Base-by-base conservation (phyloP, 2,113 vertebrate species). In the Campylomormyrus numenius region DNA sequence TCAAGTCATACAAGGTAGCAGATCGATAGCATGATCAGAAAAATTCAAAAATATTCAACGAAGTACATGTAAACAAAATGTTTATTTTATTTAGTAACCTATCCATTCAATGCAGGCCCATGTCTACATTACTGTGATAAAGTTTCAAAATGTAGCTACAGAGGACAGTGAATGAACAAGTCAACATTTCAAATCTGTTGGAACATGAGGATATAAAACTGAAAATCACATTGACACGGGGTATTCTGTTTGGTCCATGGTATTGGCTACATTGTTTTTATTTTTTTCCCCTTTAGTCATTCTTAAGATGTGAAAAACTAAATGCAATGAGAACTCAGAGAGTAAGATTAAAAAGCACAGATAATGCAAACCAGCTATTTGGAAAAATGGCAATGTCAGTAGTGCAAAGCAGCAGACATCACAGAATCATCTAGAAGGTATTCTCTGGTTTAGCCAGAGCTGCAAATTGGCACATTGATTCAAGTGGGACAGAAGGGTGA, bases 21-120 rank as follows among this genome's bases (percentile, higher is more conserved):
- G 62, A 31, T 70, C 27, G 3, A 31, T 0, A 70, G 1, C 62
- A 70, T 70, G 31, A 35, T 39, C 35, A 77, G 70, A 77, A 77
- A 77, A 39, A 15, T 17, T 39, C 13, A 77, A 17, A 35, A 77
- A 77, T 7, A 42, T 80, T 80, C 13, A 42, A 42, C 39, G 35
- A 80, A 35, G 13, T 42, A 42, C 15, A 17, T 80, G 74, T 80
- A 80, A 80, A 80, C 39, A 39, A 80, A 80, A 80, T 7, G 15
- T 80, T 80, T 80, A 39, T 80, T 80, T 80, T 80, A 80, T 80
- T 80, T 42, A 80, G 74, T 8, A 80, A 80, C 74, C 35, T 80
- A 80, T 80, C 74, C 74, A 80, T 80, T 80, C 74, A 80, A 42
- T 80, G 74, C 15, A 80, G 74, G 74, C 74, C 74, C 74, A 80